Evolutionary conservation across 2,888 invertebrate species (phyloP).

Genomic region (Thelaira solivaga): DNA sequence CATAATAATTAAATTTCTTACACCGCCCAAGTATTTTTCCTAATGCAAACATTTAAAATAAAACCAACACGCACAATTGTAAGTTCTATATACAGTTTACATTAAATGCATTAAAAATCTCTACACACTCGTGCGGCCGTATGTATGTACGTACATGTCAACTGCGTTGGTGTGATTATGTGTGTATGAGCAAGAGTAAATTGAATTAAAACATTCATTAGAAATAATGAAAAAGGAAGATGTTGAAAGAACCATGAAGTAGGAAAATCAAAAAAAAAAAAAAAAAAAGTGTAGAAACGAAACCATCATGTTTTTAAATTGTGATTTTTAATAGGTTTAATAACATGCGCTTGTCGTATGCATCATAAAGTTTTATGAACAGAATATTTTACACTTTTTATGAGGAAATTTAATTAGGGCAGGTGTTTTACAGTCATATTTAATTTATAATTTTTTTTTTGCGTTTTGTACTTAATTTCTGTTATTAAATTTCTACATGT

Average conservation of each 20-base stretch:
- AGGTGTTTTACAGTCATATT: background rate
- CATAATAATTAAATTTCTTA: constrained; percentile 57
- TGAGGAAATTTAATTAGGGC: background rate
- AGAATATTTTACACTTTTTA: constrained; percentile 28
- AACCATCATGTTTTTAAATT: constrained; percentile 40
- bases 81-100: background rate
- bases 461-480: no score
- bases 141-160: background rate
- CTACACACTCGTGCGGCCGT: background rate
- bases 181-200: constrained; percentile 12
- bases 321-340: constrained; percentile 53
- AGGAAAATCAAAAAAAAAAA: no score
- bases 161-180: background rate
- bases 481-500: no score
- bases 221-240: constrained; percentile 15
- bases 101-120: constrained; percentile 51
- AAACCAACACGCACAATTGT: background rate
- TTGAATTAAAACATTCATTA: constrained; percentile 47
- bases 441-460: background rate
- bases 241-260: no score
- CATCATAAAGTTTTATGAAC: constrained; percentile 45
- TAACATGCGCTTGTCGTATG: constrained; percentile 31
- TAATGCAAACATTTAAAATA: constrained; percentile 16
- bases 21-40: constrained; percentile 44
- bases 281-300: background rate